These are phyloP conservation scores for Malurus leucopterus DNA, from an alignment of 2,797 vertebrate species.

Conservation along the genomic window DNA sequence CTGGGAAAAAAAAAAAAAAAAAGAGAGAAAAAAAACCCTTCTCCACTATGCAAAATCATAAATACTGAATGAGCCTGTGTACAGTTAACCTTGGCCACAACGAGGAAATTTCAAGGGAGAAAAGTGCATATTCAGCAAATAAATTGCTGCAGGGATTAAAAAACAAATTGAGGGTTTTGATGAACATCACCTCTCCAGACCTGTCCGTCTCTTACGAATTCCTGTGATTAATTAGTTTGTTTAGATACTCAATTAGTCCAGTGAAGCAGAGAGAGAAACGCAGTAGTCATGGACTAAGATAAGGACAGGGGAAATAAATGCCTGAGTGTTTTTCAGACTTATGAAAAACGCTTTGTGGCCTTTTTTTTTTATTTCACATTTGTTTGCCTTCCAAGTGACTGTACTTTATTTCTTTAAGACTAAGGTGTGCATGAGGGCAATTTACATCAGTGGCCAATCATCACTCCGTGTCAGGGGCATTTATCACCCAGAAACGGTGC, in stretches of 20 bases:
- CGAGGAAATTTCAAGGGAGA: constrained; percentile 83
- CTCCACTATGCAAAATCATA: constrained; percentile 97
- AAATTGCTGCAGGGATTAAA: constrained; percentile 91
- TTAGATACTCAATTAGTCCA: constrained; percentile 96
- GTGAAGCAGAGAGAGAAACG: constrained; percentile 81
- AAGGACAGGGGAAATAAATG: constrained; percentile 74
- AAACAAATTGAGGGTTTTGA: constrained; percentile 89
- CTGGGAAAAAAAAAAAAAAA: constrained; percentile 65
- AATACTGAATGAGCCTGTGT: constrained; percentile 98
- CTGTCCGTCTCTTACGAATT: constrained; percentile 89
- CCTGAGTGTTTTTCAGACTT: constrained; percentile 56
- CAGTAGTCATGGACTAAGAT: constrained; percentile 67
- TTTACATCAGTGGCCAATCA: constrained; percentile 53
- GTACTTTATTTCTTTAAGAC: constrained; percentile 44
- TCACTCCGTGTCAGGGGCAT: background rate
- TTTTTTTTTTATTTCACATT: constrained; percentile 31
- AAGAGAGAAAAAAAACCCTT: constrained; percentile 58
- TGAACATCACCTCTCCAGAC: constrained; percentile 94
- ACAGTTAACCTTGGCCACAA: constrained; percentile 94
- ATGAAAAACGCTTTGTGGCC: constrained; percentile 45
- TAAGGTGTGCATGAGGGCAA: constrained; percentile 36
- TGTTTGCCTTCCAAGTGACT: constrained; percentile 45
- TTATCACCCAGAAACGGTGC: constrained; percentile 17
- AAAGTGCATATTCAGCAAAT: constrained; percentile 97
- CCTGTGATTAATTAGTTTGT: constrained; percentile 97